Evolutionary conservation across 2,888 invertebrate genomes (phyloP).

Genomic region (Saturnia japonica): DNA sequence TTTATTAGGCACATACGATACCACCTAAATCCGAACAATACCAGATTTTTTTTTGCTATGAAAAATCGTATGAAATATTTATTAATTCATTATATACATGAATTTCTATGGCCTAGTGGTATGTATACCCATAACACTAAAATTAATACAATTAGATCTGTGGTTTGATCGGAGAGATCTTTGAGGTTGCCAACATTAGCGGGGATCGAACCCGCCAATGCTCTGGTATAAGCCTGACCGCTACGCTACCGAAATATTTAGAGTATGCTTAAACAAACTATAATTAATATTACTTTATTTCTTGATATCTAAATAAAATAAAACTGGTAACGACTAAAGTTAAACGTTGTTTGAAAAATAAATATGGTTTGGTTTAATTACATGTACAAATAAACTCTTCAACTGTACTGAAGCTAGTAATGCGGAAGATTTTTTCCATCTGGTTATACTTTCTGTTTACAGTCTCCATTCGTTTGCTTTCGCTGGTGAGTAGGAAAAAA

Average conservation of each 20-base stretch:
- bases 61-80: no score
- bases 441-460: constrained; percentile 51
- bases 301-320: background rate
- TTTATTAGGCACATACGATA: no score
- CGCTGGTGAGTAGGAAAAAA: constrained; percentile 57
- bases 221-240: background rate
- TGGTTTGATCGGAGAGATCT: background rate
- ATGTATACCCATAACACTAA: no score
- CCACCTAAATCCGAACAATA: no score
- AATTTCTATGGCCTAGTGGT: no score
- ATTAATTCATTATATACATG: no score
- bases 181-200: background rate
- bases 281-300: background rate
- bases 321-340: background rate
- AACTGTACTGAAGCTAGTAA: background rate
- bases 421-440: constrained; percentile 24
- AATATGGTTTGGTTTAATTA: constrained; percentile 18
- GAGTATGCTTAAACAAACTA: background rate
- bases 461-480: constrained; percentile 58
- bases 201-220: background rate
- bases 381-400: background rate
- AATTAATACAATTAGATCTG: no score
- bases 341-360: constrained; percentile 20
- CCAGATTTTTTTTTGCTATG: no score
- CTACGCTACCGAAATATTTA: background rate